A percentile compares a stretch with the other conserved stretches of the same genome.
Conservation (phyloP, 2,113 vertebrate genomes). For the zebrafish (Danio rerio) region GRCz12tu NC_133185.1:5621001-5621500, state of each 20-base stretch:
- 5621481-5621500: too few relatives aligned
- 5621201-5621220: background rate
- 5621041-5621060: too few relatives aligned
- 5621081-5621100: too few relatives aligned
- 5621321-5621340: background rate
- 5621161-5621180: constrained; percentile 17
- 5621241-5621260: background rate
- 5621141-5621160: background rate
- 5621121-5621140: background rate
- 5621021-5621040: too few relatives aligned
- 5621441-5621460: too few relatives aligned
- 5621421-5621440: too few relatives aligned
- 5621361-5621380: background rate
- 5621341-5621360: background rate
- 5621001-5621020: too few relatives aligned
- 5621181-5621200: background rate
- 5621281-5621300: background rate
- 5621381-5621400: background rate
- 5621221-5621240: background rate
- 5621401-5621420: too few relatives aligned
- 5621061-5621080: too few relatives aligned
- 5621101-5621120: too few relatives aligned
- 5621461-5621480: too few relatives aligned
- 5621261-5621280: background rate
- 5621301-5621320: background rate